phyloP scores from a whole-genome alignment of 2,888 invertebrate species.

The Heliconius ethilla region DNA sequence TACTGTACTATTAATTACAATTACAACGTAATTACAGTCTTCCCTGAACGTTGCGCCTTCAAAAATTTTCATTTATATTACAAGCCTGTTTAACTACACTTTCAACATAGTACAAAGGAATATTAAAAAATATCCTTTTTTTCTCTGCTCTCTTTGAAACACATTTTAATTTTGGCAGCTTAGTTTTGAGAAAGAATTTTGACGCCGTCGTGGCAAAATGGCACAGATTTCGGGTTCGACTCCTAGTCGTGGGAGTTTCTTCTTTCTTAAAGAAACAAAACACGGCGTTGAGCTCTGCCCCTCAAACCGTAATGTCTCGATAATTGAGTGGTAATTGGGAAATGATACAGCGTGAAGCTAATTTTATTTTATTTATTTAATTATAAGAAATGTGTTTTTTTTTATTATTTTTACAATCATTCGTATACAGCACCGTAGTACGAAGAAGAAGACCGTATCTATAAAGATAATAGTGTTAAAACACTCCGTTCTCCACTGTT shows the following conservation, averaged over 20 bases:
- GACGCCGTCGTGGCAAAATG: neutral
- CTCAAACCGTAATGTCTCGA: neutral
- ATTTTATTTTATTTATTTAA: neutral
- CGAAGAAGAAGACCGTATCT: too few relatives aligned
- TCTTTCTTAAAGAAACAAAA: neutral
- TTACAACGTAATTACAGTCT: neutral
- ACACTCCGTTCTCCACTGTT: neutral
- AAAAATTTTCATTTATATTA: constrained; percentile 20
- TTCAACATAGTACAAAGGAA: constrained; percentile 20
- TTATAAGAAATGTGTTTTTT: neutral
- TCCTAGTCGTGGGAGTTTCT: constrained; percentile 38
- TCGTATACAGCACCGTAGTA: neutral
- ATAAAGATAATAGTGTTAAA: neutral
- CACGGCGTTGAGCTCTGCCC: neutral
- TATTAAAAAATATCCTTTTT: constrained; percentile 25
- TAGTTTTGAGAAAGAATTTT: constrained; percentile 35
- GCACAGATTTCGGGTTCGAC: neutral
- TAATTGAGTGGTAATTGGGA: neutral
- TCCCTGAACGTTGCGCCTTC: neutral
- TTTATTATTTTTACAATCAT: neutral
- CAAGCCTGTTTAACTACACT: constrained; percentile 12
- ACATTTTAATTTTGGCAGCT: constrained; percentile 38
- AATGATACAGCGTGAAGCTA: too few relatives aligned
- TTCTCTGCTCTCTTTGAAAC: constrained; percentile 20
- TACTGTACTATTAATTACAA: neutral